phyloP scores from a whole-genome alignment of 2,797 vertebrate species.

The Poecilia picta region DNA sequence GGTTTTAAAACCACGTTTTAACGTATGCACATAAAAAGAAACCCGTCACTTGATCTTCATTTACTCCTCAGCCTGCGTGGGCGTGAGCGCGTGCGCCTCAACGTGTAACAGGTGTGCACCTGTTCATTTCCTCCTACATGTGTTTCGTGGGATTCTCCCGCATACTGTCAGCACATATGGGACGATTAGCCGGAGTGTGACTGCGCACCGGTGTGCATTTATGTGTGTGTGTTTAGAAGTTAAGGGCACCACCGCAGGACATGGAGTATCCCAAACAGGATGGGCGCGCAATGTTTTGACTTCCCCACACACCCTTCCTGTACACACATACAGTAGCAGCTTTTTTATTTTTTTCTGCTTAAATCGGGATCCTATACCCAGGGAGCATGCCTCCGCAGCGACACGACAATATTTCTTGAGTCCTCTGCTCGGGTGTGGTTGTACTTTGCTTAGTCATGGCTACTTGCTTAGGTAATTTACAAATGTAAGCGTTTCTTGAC shows the following conservation, averaged over 20 bases:
- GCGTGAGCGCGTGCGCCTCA: conserved; percentile 19
- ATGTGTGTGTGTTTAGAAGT: conserved; percentile 51
- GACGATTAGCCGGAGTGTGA: conserved; percentile 58
- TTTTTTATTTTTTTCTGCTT: conserved; percentile 45
- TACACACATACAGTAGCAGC: conserved; percentile 73
- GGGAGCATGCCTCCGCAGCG: conserved; percentile 23
- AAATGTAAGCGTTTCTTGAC: conserved; percentile 51
- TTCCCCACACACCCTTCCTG: conserved; percentile 87
- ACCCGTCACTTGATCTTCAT: conserved; percentile 52
- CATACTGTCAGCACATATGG: conserved; percentile 69
- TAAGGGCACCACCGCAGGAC: conserved; percentile 79
- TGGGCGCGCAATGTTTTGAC: conserved; percentile 83
- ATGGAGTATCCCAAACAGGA: conserved; percentile 85
- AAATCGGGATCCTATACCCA: conserved; percentile 44
- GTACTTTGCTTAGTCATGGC: conserved; percentile 57
- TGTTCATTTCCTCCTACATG: conserved; percentile 58
- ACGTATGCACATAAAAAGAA: conserved; percentile 36
- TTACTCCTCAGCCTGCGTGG: conserved; percentile 28
- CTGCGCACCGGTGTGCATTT: conserved; percentile 36
- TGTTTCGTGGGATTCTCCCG: conserved; percentile 30
- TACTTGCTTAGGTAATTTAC: conserved; percentile 36
- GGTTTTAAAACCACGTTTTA: conserved; percentile 25
- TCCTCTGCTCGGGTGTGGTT: conserved; percentile 41
- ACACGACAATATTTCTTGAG: conserved; percentile 26
- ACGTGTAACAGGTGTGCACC: conserved; percentile 74